Base-by-base conservation (phyloP, 1,140 invertebrate species). In the Tetraneura akinire region DNA sequence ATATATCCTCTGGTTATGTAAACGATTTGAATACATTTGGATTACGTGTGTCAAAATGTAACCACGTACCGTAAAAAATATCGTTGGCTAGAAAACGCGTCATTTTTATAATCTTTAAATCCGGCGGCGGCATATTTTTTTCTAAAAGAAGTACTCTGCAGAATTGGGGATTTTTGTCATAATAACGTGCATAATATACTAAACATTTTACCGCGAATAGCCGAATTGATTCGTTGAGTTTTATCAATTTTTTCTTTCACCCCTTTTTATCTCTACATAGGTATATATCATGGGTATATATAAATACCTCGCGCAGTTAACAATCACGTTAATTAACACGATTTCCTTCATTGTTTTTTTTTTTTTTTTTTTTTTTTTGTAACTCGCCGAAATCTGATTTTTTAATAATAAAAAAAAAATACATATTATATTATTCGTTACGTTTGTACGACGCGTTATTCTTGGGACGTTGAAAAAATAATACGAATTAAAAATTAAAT, bases 81-180 rank as follows among this genome's bases (percentile, higher is more conserved):
- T 51, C 26, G 66, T 13, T 21, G 18, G 6, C 68, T 16, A 51
- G 45, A 18, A 51, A 71, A 18, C 23, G 16, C 55, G 55, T 60
- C 74, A 26, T 78, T 60, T 78, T 62, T 78, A 78, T 78, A 78
- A 78, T 57, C 55, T 78, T 78, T 78, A 78, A 78, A 78, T 78
- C 74, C 74, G 51, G 32, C 21, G 5, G 51, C 32, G 10, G 21
- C 42, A 49, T 66, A 42, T 42, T 13, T 32, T 14, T 32, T 14
- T 29, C 14, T 29, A 11, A 26, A 71, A n/a, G 29, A 37, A 42
- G 37, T 42, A 42, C 14, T 29, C 32, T 21, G 9, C 29, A 10
- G 5, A 57, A 29, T 23, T 9, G 14, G 9, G 9, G 60, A 62
- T 62, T 62, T 62, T 62, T 16, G 60, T 18, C 9, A 26, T 37